Conservation (phyloP, 2,113 vertebrate genomes). For the Forbesichthys papilliferus region DNA sequence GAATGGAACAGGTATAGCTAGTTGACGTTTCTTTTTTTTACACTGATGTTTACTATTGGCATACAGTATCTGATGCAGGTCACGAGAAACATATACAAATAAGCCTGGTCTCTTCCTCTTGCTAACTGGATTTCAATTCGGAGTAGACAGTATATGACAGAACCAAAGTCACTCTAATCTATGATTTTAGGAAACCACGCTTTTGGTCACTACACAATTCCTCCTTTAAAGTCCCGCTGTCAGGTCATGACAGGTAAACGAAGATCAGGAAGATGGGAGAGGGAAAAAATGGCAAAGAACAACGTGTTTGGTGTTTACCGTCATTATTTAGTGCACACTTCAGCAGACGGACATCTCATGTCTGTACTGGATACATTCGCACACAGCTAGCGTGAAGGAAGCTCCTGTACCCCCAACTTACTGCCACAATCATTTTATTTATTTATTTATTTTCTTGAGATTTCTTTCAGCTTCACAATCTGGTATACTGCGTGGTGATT, state of each 20-base stretch:
- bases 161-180: conserved; percentile 16
- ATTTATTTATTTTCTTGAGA: conserved; percentile 22
- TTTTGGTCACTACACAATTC: conserved; percentile 7
- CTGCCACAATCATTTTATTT: conserved; percentile 20
- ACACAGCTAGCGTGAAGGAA: conserved; percentile 27
- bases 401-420: conserved; percentile 26
- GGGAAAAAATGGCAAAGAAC: conserved; percentile 19
- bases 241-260: conserved; percentile 24
- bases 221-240: conserved; percentile 21
- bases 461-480: conserved; percentile 34
- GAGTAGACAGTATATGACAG: conserved; percentile 7
- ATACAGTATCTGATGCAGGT: conserved; percentile 22
- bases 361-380: neutral
- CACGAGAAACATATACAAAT: conserved; percentile 29
- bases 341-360: conserved; percentile 23
- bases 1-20: conserved; percentile 35
- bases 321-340: conserved; percentile 23
- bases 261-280: conserved; percentile 35
- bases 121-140: conserved; percentile 5
- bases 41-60: conserved; percentile 11
- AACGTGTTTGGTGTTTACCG: neutral
- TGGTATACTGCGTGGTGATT: conserved; percentile 43
- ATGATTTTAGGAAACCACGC: conserved; percentile 35
- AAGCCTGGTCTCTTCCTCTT: conserved; percentile 20
- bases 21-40: conserved; percentile 13